Evolutionary conservation across 2,113 vertebrate genomes (phyloP).

Genomic region (Brachypteracias leptosomus): DNA sequence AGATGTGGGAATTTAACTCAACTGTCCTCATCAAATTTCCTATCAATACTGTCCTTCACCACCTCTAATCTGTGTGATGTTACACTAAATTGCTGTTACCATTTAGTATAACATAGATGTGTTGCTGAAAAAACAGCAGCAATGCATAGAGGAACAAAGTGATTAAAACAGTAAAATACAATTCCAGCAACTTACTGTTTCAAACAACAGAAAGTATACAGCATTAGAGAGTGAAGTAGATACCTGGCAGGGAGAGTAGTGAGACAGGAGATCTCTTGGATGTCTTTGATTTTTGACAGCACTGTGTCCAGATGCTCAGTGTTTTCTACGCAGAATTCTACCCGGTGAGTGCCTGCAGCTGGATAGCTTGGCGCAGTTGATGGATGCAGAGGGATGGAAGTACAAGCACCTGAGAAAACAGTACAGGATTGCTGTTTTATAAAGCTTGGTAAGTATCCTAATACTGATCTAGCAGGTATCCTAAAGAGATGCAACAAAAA

Average conservation of each 20-base stretch:
- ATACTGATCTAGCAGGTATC: not conserved
- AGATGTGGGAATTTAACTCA: not conserved
- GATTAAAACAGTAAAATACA: not conserved
- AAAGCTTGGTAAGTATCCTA: not conserved
- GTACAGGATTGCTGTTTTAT: not conserved
- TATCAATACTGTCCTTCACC: not conserved
- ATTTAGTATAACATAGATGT: not conserved
- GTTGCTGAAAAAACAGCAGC: not conserved
- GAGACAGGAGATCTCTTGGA: conserved; percentile 63
- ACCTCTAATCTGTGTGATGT: not conserved
- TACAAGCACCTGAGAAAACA: conserved; percentile 64
- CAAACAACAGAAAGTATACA: not conserved
- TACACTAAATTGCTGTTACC: not conserved
- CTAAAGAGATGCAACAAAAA: not conserved
- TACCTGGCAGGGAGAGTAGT: conserved; percentile 80
- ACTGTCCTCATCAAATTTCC: not conserved
- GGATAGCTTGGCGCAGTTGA: conserved; percentile 59
- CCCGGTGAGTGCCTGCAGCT: conserved; percentile 70
- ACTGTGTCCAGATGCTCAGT: conserved; percentile 69
- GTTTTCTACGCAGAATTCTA: conserved; percentile 79
- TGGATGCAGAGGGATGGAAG: conserved; percentile 61
- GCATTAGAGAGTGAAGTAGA: not conserved
- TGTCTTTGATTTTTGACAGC: conserved; percentile 73
- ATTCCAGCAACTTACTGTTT: not conserved
- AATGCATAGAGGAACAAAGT: not conserved